Base-by-base conservation (phyloP, 1,140 invertebrate genomes). In the Heliothis virescens region DNA sequence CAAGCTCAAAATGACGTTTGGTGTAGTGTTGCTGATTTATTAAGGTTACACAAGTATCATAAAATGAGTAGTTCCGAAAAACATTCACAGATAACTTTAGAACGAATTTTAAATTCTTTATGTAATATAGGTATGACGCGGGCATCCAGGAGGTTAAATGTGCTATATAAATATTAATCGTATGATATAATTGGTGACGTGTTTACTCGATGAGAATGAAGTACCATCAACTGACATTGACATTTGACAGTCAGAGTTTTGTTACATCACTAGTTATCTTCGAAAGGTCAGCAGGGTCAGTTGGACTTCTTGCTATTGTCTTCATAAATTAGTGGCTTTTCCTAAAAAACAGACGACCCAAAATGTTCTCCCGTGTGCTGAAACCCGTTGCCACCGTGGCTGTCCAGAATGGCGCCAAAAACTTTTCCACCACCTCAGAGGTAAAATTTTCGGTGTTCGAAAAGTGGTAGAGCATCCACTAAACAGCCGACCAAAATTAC, bases 311-410 rank as follows among this genome's bases (percentile, higher is more conserved):
- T 48, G 57, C 29, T 81, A 65, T 80, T 59, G 79, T 83, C 85
- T 82, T 79, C 71, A 83, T 73, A 84, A 79, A 79, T 79, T 82
- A 80, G 81, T 82, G 29, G 85, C 73, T 83, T 85, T 69, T 80
- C 80, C 81, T 85, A 72, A 82, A 41, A 83, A 86, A 79, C 81
- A 79, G 71, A 82, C 65, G 71, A 60, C 63, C 16, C 62, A 91
- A 89, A 86, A 96, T 96, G 95, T 96, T 96, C 84, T 96, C 95
- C 60, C 93, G 95, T 79, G 83, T 91, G 12, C 83, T 95, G 13
- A 95, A 94, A 87, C 95, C 95, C n/a, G 91, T 93, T 15, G 85
- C 94, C 72, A 80, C 91, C 55, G 90, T 93, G 48, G 94, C 91
- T 18, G 83, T 90, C 47, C 92, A 95, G 86, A 92, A 92, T 91